Percentiles rank a stretch among this genome's conserved stretches.
Conservation (phyloP, 2,113 vertebrate genomes). For the Penelope pileata region DNA sequence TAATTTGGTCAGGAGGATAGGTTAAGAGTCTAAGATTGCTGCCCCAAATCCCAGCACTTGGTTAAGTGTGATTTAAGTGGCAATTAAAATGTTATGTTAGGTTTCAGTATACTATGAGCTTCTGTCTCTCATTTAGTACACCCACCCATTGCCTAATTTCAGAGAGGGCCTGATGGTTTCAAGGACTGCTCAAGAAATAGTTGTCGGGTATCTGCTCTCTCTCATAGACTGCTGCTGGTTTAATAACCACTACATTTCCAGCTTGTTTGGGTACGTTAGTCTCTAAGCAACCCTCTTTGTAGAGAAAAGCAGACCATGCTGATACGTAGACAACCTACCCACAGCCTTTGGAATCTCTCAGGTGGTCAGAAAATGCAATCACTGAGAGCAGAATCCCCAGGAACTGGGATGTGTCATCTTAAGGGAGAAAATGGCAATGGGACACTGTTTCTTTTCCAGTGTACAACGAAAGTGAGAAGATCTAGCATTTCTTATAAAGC, state of each 20-base stretch:
- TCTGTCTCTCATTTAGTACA: slow-evolving; percentile 9
- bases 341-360: neutral
- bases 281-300: neutral
- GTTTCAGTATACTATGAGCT: neutral
- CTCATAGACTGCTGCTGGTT: neutral
- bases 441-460: neutral
- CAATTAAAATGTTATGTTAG: slow-evolving; percentile 47
- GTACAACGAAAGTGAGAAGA: neutral
- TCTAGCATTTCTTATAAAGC: neutral
- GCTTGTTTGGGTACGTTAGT: neutral
- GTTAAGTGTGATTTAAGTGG: slow-evolving; percentile 58
- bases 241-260: slow-evolving; percentile 1
- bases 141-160: neutral
- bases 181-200: neutral
- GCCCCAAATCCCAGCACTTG: slow-evolving; percentile 43
- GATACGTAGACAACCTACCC: neutral
- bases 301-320: neutral
- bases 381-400: neutral
- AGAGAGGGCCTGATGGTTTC: slow-evolving; percentile 21
- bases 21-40: slow-evolving; percentile 44
- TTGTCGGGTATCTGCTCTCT: neutral
- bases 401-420: neutral
- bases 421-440: neutral
- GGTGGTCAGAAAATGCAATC: neutral
- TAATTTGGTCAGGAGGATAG: slow-evolving; percentile 47